Evolutionary conservation across 2,888 invertebrate species (phyloP), one percentile per base, ranked within the genome.

Genomic region (Crocallis elinguaria): DNA sequence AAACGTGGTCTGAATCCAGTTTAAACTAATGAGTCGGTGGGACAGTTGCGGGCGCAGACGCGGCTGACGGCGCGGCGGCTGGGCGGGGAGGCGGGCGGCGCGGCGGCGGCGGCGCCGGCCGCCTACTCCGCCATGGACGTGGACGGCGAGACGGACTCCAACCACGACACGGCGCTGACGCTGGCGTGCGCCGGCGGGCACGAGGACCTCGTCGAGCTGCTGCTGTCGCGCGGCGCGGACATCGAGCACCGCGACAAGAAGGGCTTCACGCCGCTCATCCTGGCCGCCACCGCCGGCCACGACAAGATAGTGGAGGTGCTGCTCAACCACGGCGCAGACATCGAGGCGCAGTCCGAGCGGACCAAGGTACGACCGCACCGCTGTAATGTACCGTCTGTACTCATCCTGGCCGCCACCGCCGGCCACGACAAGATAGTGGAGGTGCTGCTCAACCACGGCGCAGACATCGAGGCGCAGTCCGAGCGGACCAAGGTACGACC

Each of bases 191-290:
- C 98, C 55, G 98, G 98, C 60, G 99, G 99, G 0, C 98, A 99
- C 82, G 97, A 98, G 77, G 98, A 99, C 75, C 93, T 99, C 13
- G 99, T 99, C 7, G 97, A 97, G 80, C 92, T 99, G 73, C 93
- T 99, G 61, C 93, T 99, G 42, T 95, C 95, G 64, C 94, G 98
- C 59, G 98, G 98, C 49, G 98, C 99, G 0, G 96, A 98, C 83
- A 98, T 99, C 80, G 99, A 99, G 86, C 99, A 99, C 85, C 94
- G 98, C 21, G 99, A 99, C 86, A 99, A 99, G 87, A 99, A 99
- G 86, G 99, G 99, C 19, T 99, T 99, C 84, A 99, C 99, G 0
- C 99, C 99, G 0, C 92, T 99, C 32, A 99, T 99, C 75, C 93
- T 99, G 66, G 98, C 99, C 36, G 98, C 99, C 17, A 99, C 99